Conservation (phyloP, 2,113 vertebrate species). For the Chelonoidis abingdonii region DNA sequence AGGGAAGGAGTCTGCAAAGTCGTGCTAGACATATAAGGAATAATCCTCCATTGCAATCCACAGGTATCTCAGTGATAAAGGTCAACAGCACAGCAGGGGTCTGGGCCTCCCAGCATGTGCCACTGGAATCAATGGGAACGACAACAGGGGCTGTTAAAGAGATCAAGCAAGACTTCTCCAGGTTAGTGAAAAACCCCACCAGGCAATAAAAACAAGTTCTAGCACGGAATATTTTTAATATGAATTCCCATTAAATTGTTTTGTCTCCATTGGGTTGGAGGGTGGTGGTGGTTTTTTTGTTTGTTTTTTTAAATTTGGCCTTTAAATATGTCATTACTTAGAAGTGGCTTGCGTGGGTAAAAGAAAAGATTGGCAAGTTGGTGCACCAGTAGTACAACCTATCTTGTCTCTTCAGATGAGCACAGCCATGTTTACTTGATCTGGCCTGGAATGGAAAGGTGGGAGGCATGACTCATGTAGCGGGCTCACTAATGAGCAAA, state of each 20-base stretch:
- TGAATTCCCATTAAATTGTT: background rate
- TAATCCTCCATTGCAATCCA: background rate
- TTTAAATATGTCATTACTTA: background rate
- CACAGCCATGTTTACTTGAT: background rate
- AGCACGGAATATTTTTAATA: background rate
- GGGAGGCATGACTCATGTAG: background rate
- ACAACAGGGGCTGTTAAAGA: background rate
- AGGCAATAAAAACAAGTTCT: background rate
- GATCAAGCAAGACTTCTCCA: background rate
- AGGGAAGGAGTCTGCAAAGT: background rate
- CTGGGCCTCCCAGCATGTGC: fast-evolving
- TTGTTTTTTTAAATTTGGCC: background rate
- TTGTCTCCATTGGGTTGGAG: background rate
- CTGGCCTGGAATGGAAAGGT: background rate
- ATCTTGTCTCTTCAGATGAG: background rate
- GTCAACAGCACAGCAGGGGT: background rate
- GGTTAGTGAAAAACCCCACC: background rate
- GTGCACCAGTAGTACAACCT: background rate
- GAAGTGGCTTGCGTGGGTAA: background rate
- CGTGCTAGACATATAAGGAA: conserved; percentile 1
- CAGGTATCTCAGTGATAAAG: fast-evolving
- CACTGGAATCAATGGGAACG: background rate
- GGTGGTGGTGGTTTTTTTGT: background rate
- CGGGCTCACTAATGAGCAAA: background rate
- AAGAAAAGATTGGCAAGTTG: background rate